Percentiles rank a stretch among this genome's conserved stretches.
Conservation (phyloP, 2,797 vertebrate genomes). For the Ctenopoma multispine region DNA sequence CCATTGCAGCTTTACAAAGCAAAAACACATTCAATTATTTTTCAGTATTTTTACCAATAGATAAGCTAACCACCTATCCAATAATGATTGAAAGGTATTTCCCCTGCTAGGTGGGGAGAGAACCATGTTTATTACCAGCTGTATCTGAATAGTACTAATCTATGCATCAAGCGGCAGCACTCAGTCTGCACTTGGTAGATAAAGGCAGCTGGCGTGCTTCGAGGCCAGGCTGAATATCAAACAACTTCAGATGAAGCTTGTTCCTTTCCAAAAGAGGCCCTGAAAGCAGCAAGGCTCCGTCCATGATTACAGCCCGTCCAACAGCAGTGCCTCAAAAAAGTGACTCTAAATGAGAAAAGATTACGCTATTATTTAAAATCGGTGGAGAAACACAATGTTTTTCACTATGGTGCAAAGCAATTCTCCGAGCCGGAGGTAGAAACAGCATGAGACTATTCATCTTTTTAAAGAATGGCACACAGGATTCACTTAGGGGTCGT, state of each 20-base stretch:
- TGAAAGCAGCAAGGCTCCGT: constrained; percentile 60
- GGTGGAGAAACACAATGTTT: constrained; percentile 62
- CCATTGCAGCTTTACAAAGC: not conserved
- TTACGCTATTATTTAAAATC: constrained; percentile 78
- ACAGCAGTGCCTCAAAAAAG: constrained; percentile 24
- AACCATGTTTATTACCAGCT: constrained; percentile 49
- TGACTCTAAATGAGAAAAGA: constrained; percentile 66
- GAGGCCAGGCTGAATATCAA: constrained; percentile 72
- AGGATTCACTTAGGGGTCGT: constrained; percentile 64
- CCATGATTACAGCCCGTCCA: constrained; percentile 65
- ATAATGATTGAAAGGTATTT: constrained; percentile 27
- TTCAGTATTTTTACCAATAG: not conserved
- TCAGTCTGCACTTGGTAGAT: constrained; percentile 69
- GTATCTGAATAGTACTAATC: constrained; percentile 65
- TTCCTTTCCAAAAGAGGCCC: constrained; percentile 40
- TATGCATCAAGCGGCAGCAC: constrained; percentile 66
- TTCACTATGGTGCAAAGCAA: constrained; percentile 62
- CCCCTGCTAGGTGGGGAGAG: constrained; percentile 12
- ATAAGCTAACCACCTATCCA: constrained; percentile 8
- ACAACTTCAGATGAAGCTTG: constrained; percentile 53
- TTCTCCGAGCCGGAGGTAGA: constrained; percentile 58
- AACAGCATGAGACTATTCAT: constrained; percentile 67
- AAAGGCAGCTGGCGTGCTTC: constrained; percentile 71
- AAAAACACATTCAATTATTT: not conserved
- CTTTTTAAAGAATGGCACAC: constrained; percentile 43